Percentiles rank a stretch among this genome's conserved stretches.
Evolutionary conservation across 1,140 invertebrate genomes (phyloP).

Genomic region (Achatina immaculata): DNA sequence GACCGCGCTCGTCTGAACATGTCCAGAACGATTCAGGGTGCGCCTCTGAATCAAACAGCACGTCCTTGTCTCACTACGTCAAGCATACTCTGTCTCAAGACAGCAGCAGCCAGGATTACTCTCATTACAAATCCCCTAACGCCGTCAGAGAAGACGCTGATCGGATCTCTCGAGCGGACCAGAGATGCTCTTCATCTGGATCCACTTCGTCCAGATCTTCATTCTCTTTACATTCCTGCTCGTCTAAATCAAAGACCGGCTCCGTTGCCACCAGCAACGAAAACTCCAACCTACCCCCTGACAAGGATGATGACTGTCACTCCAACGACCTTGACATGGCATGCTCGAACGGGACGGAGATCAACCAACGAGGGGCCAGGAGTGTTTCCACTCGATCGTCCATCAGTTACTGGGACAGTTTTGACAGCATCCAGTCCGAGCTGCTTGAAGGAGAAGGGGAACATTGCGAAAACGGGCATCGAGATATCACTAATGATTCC

Average conservation of each 20-base stretch:
- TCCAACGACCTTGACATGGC: not conserved
- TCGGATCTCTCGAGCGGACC: not conserved
- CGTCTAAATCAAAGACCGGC: not conserved
- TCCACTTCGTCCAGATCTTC: not conserved
- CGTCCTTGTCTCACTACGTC: not conserved
- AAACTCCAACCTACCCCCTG: not conserved
- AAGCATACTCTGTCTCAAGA: not conserved
- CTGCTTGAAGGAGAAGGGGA: not conserved
- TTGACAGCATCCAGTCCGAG: not conserved
- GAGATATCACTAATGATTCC: not conserved
- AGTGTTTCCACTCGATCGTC: not conserved
- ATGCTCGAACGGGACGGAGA: not conserved
- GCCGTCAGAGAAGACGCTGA: not conserved
- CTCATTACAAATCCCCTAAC: not conserved
- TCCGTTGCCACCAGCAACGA: not conserved
- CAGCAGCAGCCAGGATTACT: not conserved
- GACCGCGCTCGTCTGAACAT: not conserved
- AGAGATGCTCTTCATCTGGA: not conserved
- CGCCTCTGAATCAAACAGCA: not conserved
- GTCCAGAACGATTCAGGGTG: not conserved
- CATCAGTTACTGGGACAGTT: slow-evolving; percentile 13
- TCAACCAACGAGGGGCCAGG: not conserved
- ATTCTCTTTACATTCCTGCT: not conserved
- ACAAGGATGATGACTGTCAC: not conserved
- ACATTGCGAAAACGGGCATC: not conserved